phyloP scores from a whole-genome alignment of 53 echinoderm and acorn worm species.

The Hippasteria phrygiana region DNA sequence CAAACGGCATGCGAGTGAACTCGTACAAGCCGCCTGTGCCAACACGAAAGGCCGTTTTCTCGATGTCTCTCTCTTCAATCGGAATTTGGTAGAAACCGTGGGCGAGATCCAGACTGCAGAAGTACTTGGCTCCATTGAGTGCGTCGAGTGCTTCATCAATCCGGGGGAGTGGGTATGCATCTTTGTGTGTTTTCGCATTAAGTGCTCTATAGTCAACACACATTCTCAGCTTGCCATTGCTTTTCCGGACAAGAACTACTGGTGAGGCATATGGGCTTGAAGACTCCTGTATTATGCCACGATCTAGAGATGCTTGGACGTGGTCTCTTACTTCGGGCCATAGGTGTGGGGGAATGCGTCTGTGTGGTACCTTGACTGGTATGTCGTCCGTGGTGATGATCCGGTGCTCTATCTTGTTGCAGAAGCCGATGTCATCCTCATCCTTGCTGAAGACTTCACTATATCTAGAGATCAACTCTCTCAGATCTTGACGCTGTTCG shows the following conservation, averaged over 20 bases:
- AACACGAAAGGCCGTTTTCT: conserved; percentile 77
- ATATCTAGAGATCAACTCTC: conserved; percentile 48
- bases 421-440: too few species aligned
- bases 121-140: conserved; percentile 53
- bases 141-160: conserved; percentile 68
- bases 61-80: conserved; percentile 24
- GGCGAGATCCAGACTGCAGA: conserved; percentile 61
- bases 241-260: too few species aligned
- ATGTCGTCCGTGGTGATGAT: conserved; percentile 50
- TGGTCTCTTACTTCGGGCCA: conserved; percentile 73
- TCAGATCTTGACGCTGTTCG: neutral
- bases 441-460: conserved; percentile 48
- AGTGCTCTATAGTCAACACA: too few species aligned
- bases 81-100: conserved; percentile 67
- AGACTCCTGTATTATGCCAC: too few species aligned
- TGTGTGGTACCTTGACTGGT: conserved; percentile 57
- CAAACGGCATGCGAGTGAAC: conserved; percentile 73
- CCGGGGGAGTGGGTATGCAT: too few species aligned
- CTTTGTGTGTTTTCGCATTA: too few species aligned
- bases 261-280: too few species aligned
- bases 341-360: conserved; percentile 77
- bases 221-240: conserved; percentile 53
- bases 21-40: conserved; percentile 88
- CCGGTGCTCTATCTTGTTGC: conserved; percentile 27
- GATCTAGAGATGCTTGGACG: neutral